A percentile compares a stretch with the other conserved stretches of the same genome.
Evolutionary conservation across 2,888 invertebrate genomes (phyloP).

Genomic region (Plebejus anna): DNA sequence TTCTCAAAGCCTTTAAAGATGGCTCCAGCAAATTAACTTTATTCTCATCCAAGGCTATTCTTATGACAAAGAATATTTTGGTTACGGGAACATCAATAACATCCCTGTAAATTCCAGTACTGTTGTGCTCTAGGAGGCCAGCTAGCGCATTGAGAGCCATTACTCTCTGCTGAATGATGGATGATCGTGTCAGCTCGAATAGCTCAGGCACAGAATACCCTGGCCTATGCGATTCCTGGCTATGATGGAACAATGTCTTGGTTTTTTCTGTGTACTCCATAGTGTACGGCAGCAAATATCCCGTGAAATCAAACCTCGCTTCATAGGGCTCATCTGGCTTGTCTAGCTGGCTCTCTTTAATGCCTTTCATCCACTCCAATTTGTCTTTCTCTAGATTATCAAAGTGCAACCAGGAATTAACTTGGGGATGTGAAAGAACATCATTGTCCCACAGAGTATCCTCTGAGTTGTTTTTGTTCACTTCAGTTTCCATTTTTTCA

Average conservation of each 20-base stretch:
- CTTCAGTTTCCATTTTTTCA: conserved; percentile 30
- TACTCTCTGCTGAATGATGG: conserved; percentile 90
- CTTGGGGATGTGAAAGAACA: conserved; percentile 79
- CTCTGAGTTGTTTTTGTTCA: conserved; percentile 33
- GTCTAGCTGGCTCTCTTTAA: conserved; percentile 77
- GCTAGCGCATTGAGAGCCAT: conserved; percentile 89
- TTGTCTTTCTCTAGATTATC: conserved; percentile 92
- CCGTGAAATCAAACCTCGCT: conserved; percentile 91
- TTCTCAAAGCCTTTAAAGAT: conserved; percentile 87
- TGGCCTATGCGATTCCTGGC: conserved; percentile 93
- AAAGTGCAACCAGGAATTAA: conserved; percentile 91
- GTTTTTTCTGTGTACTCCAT: conserved; percentile 78
- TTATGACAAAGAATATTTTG: conserved; percentile 88
- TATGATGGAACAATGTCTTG: conserved; percentile 92
- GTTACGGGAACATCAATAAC: conserved; percentile 87
- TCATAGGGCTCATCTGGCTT: conserved; percentile 83
- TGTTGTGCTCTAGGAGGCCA: conserved; percentile 86
- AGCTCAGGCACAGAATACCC: conserved; percentile 95
- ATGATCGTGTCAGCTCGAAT: conserved; percentile 87
- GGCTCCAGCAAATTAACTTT: conserved; percentile 85
- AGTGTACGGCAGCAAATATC: conserved; percentile 86
- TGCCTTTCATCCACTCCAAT: conserved; percentile 90
- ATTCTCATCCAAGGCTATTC: conserved; percentile 93
- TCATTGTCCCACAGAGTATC: conserved; percentile 75
- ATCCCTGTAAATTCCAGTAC: conserved; percentile 87